Percentiles rank a stretch among this genome's conserved stretches.
Evolutionary conservation across 2,888 invertebrate species (phyloP).

Genomic region (Kuschelorhynchus macadamiae): DNA sequence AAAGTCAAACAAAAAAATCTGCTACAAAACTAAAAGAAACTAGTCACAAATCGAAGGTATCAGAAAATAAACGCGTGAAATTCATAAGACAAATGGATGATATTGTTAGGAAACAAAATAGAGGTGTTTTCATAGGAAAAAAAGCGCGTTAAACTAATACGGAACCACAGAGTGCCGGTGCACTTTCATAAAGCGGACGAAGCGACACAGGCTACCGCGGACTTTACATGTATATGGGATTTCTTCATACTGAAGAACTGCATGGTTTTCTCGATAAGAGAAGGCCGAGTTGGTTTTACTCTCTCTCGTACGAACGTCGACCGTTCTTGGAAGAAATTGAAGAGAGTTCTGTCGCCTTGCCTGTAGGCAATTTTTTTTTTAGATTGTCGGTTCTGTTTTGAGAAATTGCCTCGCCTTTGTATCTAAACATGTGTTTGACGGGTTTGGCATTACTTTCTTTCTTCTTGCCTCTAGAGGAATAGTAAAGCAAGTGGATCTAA

Average conservation of each 20-base stretch:
- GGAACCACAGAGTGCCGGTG: not conserved
- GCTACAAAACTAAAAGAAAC: too few species aligned
- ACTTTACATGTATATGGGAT: constrained; percentile 9
- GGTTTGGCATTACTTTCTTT: constrained; percentile 29
- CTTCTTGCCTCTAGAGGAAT: too few species aligned
- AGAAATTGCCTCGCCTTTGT: constrained; percentile 13
- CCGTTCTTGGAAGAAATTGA: constrained; percentile 29
- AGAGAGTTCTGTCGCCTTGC: constrained; percentile 22
- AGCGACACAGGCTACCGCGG: constrained; percentile 1
- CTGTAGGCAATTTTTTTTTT: constrained; percentile 11
- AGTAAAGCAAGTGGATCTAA: too few species aligned
- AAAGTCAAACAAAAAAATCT: too few species aligned
- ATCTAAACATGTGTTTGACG: constrained; percentile 31
- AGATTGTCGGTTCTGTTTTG: not conserved
- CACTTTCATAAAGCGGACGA: constrained; percentile 6
- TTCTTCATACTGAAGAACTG: constrained; percentile 28
- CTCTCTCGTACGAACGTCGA: constrained; percentile 17
- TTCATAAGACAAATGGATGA: too few species aligned
- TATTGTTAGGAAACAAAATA: too few species aligned
- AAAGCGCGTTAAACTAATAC: too few species aligned
- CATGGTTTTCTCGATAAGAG: constrained; percentile 39
- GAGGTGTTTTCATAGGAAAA: too few species aligned
- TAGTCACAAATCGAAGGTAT: too few species aligned
- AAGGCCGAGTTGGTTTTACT: constrained; percentile 33
- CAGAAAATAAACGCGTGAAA: too few species aligned